phyloP scores from a whole-genome alignment of 2,888 invertebrate species.

The Apantesis nais region DNA sequence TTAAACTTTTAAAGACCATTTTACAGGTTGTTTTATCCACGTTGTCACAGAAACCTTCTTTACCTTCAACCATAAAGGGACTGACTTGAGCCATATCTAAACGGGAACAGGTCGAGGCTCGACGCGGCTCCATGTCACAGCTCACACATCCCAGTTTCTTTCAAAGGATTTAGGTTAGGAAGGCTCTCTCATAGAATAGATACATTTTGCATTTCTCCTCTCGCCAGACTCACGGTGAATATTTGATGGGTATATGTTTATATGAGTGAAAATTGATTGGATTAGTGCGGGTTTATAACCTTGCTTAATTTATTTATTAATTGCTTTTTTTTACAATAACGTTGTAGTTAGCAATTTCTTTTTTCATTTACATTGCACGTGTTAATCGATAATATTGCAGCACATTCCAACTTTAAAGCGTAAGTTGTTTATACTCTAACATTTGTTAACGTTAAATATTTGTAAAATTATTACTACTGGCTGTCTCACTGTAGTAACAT shows the following conservation, averaged over 20 bases:
- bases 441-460: no score
- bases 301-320: no score
- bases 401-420: no score
- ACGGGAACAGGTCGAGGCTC: constrained; percentile 46
- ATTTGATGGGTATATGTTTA: not conserved
- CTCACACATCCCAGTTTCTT: constrained; percentile 31
- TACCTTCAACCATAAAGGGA: constrained; percentile 12
- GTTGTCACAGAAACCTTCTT: constrained; percentile 16
- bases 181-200: constrained; percentile 14
- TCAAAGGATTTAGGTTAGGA: constrained; percentile 40
- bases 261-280: no score
- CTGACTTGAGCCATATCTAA: constrained; percentile 50
- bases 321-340: no score
- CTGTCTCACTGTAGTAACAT: no score
- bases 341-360: not conserved
- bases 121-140: constrained; percentile 12
- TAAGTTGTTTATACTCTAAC: no score
- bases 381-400: no score
- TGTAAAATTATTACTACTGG: no score
- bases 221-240: no score
- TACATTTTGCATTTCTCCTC: constrained; percentile 4
- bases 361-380: not conserved
- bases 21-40: not conserved
- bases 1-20: not conserved
- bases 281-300: no score